These are phyloP conservation scores for Caenorhabditis afra DNA, from an alignment of 2,888 invertebrate species.

Conservation along the genomic window DNA sequence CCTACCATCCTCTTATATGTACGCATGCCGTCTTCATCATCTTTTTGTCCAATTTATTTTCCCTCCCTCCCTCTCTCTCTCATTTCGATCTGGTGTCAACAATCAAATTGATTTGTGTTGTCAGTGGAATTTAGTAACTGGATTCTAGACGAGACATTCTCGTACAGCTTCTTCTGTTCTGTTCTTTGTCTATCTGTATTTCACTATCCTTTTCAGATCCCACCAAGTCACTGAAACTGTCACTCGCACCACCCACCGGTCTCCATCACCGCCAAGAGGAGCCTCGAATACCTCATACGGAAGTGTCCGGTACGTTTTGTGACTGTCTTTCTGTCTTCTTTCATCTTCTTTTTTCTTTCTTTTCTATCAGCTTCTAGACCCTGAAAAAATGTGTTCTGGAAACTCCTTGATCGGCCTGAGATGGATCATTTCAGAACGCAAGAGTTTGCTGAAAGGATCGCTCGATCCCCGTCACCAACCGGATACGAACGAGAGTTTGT, in stretches of 20 bases:
- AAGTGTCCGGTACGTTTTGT: conserved; percentile 46
- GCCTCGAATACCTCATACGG: conserved; percentile 45
- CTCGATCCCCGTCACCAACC: conserved; percentile 59
- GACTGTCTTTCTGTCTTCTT: conserved; percentile 1
- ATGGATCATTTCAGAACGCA: conserved; percentile 50
- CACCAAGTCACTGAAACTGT: conserved; percentile 57
- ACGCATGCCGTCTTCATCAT: conserved; percentile 47
- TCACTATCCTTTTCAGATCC: conserved; percentile 40
- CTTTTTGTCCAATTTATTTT: conserved; percentile 22
- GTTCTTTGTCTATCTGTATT: no score
- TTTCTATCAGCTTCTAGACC: conserved; percentile 16
- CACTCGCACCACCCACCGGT: conserved; percentile 58
- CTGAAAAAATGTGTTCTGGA: background rate
- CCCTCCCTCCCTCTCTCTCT: no score
- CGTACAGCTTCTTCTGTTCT: background rate
- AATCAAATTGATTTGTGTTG: conserved; percentile 40
- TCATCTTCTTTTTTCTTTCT: background rate
- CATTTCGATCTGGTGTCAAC: conserved; percentile 49
- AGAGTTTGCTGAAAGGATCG: conserved; percentile 67
- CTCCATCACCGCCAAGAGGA: conserved; percentile 54
- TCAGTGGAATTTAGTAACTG: conserved; percentile 14
- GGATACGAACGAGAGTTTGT: conserved; percentile 47
- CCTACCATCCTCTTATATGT: conserved; percentile 8
- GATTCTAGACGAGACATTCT: background rate
- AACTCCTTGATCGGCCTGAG: background rate